Evolutionary conservation across 2,888 invertebrate species (phyloP), one percentile per base, ranked within the genome.

Genomic region (Trachelus tabidus): DNA sequence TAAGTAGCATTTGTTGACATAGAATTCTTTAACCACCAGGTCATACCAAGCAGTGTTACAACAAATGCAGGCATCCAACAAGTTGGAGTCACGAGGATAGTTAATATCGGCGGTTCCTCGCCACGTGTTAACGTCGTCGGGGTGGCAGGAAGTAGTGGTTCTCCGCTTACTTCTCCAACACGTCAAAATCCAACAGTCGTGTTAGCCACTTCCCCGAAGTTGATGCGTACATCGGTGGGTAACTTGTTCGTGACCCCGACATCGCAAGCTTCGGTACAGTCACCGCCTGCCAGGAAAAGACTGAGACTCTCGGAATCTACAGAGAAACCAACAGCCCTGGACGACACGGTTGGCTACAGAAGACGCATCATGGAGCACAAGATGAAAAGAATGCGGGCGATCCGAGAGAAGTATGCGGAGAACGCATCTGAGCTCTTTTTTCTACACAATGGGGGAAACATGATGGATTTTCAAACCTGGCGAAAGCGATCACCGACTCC

Each of bases 391-490:
- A 94, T 96, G 92, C 94, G 94, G 88, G 93, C 93, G 82, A 93
- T 96, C 83, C 94, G 95, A 80, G 96, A 96, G 85, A 94, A 94
- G 93, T 95, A 95, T 92, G 94, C 95, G 85, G 96, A 97, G 90
- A 95, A 95, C 92, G 94, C 95, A 86, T 94, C 96, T 86, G 98
- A 98, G 93, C 93, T 96, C 88, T 98, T 95, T 93, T 98, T 96
- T 92, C 94, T 98, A 87, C 96, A 97, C 92, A 95, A 94, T 87
- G 96, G 96, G 85, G 97, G 97, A 82, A 97, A 97, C 92, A 95
- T 98, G 93, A 95, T 97, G 94, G 98, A 98, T 91, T 97, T 96
- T 92, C 94, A 94, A 85, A 93, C 94, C 85, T 98, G 97, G 96
- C 95, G 96, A 85, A 97, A 97, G 92, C 93, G 96, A 86, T 95